A percentile compares a stretch with the other conserved stretches of the same genome.
Evolutionary conservation across 2,888 invertebrate genomes (phyloP).

Genomic region (Dascillus cervinus): DNA sequence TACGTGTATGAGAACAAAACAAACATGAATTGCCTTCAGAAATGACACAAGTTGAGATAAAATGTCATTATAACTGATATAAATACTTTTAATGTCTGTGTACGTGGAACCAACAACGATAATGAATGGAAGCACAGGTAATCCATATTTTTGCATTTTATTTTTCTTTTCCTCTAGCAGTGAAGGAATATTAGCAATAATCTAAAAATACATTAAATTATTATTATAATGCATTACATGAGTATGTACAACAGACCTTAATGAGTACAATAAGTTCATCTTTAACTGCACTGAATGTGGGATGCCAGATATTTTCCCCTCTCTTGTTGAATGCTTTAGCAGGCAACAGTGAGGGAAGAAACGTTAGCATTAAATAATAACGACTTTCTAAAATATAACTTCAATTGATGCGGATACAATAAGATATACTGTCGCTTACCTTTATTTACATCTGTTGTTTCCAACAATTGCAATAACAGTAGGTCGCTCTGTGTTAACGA

Average conservation of each 20-base stretch:
- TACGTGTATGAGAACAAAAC: conserved; percentile 2
- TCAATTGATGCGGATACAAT: too few species aligned
- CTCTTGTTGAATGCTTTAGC: not conserved
- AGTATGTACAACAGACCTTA: not conserved
- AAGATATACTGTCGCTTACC: too few species aligned
- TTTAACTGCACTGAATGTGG: not conserved
- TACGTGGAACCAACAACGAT: not conserved
- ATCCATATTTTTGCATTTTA: not conserved
- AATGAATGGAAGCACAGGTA: conserved; percentile 1
- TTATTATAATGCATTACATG: not conserved
- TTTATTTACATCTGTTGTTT: too few species aligned
- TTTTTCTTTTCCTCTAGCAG: conserved; percentile 2
- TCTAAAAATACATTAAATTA: not conserved
- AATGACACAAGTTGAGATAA: not conserved
- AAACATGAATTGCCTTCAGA: conserved; percentile 2
- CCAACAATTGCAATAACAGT: too few species aligned
- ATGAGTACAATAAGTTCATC: not conserved
- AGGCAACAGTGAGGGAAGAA: not conserved
- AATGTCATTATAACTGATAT: conserved; percentile 1
- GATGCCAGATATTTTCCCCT: conserved; percentile 1
- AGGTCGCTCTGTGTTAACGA: too few species aligned
- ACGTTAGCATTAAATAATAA: conserved; percentile 2
- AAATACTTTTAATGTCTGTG: conserved; percentile 1
- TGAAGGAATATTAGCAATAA: conserved; percentile 1
- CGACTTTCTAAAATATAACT: conserved; percentile 1